Evolutionary conservation across 2,113 vertebrate species (phyloP).

Genomic region (Dipodomys spectabilis): DNA sequence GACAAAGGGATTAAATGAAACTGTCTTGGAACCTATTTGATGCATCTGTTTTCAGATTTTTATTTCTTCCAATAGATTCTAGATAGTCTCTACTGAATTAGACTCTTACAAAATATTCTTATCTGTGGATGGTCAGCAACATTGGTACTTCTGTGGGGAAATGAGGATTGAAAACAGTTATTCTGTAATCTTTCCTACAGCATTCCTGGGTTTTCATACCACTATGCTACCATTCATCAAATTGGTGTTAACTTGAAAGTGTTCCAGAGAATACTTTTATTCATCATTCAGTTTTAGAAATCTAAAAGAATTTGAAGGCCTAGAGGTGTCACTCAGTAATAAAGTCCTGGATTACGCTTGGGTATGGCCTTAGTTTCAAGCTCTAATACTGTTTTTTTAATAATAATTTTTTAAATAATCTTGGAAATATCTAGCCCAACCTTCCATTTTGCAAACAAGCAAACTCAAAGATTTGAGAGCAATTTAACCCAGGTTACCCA

Average conservation of each 20-base stretch:
- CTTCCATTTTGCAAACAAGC: not conserved
- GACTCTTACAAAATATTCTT: not conserved
- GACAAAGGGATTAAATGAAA: not conserved
- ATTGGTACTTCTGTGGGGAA: not conserved
- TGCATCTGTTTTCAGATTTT: not conserved
- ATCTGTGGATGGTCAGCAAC: not conserved
- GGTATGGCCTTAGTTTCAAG: not conserved
- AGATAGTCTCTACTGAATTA: not conserved
- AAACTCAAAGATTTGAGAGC: not conserved
- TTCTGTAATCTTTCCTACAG: not conserved
- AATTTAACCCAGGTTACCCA: constrained; percentile 7
- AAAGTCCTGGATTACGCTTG: not conserved
- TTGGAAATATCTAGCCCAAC: not conserved
- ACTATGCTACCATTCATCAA: not conserved
- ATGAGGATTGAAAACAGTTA: not conserved
- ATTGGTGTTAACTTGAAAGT: not conserved
- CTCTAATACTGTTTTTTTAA: no score
- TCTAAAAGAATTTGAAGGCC: not conserved
- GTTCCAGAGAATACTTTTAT: constrained; percentile 5
- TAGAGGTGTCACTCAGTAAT: not conserved
- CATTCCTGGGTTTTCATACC: not conserved
- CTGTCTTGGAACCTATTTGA: not conserved
- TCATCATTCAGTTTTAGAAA: constrained; percentile 29
- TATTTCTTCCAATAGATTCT: no score
- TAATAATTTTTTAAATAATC: no score